Evolutionary conservation across 1,140 invertebrate genomes (phyloP).

Genomic region (Trichoplusia ni): DNA sequence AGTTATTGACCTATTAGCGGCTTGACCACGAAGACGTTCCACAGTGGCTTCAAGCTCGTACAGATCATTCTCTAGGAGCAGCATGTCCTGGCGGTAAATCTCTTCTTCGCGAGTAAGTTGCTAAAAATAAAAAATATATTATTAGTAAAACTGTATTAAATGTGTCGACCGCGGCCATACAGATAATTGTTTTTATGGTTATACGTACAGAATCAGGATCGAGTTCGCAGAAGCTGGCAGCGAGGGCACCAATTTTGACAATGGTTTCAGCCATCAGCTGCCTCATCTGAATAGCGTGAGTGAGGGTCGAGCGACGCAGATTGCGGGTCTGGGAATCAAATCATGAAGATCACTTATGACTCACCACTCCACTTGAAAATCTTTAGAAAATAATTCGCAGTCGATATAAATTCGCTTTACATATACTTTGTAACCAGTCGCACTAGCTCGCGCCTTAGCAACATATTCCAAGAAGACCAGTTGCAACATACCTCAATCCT

Average conservation of each 20-base stretch:
- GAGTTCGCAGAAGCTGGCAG: slow-evolving; percentile 69
- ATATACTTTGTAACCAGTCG: background rate
- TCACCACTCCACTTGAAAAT: slow-evolving; percentile 10
- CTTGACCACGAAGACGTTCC: slow-evolving; percentile 96
- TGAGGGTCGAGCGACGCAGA: slow-evolving; percentile 93
- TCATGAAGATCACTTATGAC: slow-evolving; percentile 6
- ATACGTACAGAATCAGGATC: slow-evolving; percentile 64
- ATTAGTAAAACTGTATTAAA: too few relatives aligned
- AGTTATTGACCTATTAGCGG: slow-evolving; percentile 89
- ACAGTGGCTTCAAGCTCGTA: slow-evolving; percentile 96
- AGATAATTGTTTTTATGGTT: too few relatives aligned
- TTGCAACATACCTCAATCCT: slow-evolving; percentile 87
- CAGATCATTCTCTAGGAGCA: slow-evolving; percentile 94
- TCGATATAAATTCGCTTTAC: slow-evolving; percentile 41
- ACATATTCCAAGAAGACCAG: background rate
- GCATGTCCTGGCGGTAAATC: slow-evolving; percentile 94
- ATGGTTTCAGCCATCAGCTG: slow-evolving; percentile 95
- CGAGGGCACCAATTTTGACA: slow-evolving; percentile 88
- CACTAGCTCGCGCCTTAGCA: slow-evolving; percentile 23
- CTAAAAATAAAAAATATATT: slow-evolving; percentile 35
- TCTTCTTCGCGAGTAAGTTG: slow-evolving; percentile 85
- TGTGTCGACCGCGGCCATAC: too few relatives aligned
- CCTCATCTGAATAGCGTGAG: slow-evolving; percentile 93
- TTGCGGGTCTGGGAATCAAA: slow-evolving; percentile 83
- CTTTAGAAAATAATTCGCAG: slow-evolving; percentile 27